Evolutionary conservation across 2,113 vertebrate genomes (phyloP), one percentile per base, ranked within the genome.

Genomic region (Ochotona curzoniae): DNA sequence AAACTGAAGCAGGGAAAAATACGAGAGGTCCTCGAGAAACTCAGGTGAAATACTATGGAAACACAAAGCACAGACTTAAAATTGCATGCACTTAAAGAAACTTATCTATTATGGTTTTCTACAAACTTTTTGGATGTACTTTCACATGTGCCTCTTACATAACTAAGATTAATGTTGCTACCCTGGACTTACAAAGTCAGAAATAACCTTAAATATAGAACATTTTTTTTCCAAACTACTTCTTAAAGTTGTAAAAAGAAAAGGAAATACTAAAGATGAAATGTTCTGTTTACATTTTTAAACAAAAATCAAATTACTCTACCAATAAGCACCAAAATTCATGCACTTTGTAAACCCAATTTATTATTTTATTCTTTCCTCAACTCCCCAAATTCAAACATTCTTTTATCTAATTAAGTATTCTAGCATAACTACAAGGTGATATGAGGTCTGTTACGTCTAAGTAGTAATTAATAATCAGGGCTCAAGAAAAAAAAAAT

Each of bases 401-500:
- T 79, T 76, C 84, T 57, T 57, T 17, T 17, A 71, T 35, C 6
- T 91, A 94, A 70, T 12, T 64, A 79, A 87, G 66, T 32, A 78
- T 89, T 89, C 75, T 86, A 87, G 60, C 1, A 21, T 82, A 38
- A 92, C n/a, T 89, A 76, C 57, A 51, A 67, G 49, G 25, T 51
- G 44, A 32, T 83, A 64, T 92, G 14, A 35, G 38, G 44, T 35
- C 28, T 47, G 49, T 20, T 60, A 60, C 82, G 93, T 92, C 87
- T 96, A 95, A 93, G 49, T 30, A 94, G 32, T 81, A 94, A 91
- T 91, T 94, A 87, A 88, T 66, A 81, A 69, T 32, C 67, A 84
- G 85, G 18, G 30, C 18, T 93, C 67, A 79, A 88, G 63, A 90
- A 87, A 89, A 0, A 87, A 89, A 0, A 38, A 87, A 73, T n/a